A percentile compares a stretch with the other conserved stretches of the same genome.
Conservation (phyloP, 2,113 vertebrate genomes). For the Hippopotamus amphibius region DNA sequence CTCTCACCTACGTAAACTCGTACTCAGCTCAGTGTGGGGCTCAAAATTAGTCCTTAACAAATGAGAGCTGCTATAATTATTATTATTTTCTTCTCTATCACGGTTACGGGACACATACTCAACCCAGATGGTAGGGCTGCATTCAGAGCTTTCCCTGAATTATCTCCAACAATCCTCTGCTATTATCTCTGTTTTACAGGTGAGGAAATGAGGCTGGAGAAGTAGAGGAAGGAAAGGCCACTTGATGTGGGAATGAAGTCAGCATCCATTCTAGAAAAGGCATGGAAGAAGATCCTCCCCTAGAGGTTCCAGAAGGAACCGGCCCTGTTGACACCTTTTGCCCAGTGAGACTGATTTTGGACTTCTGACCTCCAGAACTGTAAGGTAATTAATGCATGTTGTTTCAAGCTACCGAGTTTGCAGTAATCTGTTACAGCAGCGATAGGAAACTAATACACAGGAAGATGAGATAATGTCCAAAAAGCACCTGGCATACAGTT, state of each 20-base stretch:
- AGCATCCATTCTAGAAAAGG: not conserved
- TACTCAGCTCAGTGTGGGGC: not conserved
- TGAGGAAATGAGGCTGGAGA: not conserved
- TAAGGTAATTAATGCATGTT: not conserved
- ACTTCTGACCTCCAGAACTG: not conserved
- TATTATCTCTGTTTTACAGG: not conserved
- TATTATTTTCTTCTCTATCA: no score
- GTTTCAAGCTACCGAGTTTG: not conserved
- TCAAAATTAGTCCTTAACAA: no score
- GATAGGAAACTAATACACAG: not conserved
- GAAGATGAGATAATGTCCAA: fast-evolving
- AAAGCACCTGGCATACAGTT: not conserved
- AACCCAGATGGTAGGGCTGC: fast-evolving
- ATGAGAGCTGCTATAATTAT: not conserved
- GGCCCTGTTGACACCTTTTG: fast-evolving
- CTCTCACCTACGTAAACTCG: not conserved
- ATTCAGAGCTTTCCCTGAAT: not conserved
- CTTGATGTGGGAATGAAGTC: fast-evolving
- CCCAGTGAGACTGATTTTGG: not conserved
- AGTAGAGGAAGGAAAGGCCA: not conserved
- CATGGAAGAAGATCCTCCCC: not conserved
- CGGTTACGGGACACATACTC: fast-evolving
- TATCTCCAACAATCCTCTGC: not conserved
- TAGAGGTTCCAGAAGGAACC: not conserved
- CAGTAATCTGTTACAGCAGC: not conserved